Conservation (phyloP, 2,888 invertebrate genomes). For the Lucinisca nassula region DNA sequence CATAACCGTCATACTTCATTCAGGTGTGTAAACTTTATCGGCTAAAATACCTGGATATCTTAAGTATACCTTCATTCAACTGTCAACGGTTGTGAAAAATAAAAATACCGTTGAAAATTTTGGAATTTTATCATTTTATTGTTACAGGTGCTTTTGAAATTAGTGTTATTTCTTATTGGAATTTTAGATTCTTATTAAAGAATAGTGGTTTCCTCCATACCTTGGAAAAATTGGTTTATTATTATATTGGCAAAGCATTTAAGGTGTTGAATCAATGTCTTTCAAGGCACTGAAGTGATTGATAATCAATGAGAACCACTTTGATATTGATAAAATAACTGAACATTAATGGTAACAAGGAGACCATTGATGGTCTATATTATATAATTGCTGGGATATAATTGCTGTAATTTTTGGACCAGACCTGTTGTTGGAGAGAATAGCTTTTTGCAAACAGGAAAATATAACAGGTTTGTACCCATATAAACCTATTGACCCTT, state of each 20-base stretch:
- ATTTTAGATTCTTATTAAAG: background rate
- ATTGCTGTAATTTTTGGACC: background rate
- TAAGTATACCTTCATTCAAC: background rate
- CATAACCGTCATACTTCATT: background rate
- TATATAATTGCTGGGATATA: background rate
- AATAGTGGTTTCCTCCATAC: background rate
- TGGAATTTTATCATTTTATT: background rate
- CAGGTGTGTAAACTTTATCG: constrained; percentile 1
- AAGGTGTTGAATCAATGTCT: background rate
- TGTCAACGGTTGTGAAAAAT: background rate
- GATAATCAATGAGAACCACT: background rate
- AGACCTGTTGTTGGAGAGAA: no score
- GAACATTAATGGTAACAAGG: background rate
- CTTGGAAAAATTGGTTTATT: background rate
- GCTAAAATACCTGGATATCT: background rate
- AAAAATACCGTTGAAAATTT: background rate
- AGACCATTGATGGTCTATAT: background rate
- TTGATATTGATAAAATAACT: constrained; percentile 4
- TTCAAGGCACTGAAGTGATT: background rate
- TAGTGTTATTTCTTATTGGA: background rate
- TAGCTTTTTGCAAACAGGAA: no score
- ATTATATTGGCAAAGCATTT: background rate
- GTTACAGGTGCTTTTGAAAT: background rate
- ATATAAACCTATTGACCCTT: no score
- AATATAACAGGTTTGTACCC: no score